Evolutionary conservation across 2,113 vertebrate genomes (phyloP), one percentile per base, ranked within the genome.

Genomic region (Pangasianodon gigas): DNA sequence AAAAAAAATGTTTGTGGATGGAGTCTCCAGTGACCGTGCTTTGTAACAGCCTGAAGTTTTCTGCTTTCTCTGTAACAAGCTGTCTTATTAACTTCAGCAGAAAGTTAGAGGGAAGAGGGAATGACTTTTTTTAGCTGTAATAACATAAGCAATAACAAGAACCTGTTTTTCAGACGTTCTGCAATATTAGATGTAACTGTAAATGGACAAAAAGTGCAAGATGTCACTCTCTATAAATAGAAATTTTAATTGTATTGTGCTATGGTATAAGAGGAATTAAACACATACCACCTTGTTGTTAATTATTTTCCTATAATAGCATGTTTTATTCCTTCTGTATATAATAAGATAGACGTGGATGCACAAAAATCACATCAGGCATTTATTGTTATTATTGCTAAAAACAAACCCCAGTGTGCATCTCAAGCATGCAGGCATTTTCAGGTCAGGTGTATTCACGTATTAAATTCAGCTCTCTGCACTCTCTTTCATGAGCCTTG

Each of bases 401-500:
- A 26, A 84, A 62, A 46, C 2, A 41, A 83, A 83, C 10, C 60
- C 37, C 44, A n/a, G 60, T 51, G 8, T 32, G 11, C 26, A 65
- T 65, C 24, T 4, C 29, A 67, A 71, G 51, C 77, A 26, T 77
- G 13, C 29, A 14, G 13, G 11, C 52, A 62, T 89, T 84, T 75
- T 75, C 52, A 84, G 37, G 77, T 80, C 81, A 83, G 26, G 29
- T 41, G 37, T 37, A 71, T 7, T 67, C 67, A 56, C 51, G 60
- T 67, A 65, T 52, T 87, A 54, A 41, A 67, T 65, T 87, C 19
- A 71, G 44, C 46, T 62, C 69, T 69, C n/a, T 87, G 56, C 41
- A 6, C 7, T 69, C 81, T 32, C 11, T 84, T 89, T 84, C 54
- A 44, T 83, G 29, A 85, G 79, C n/a, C 44, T 92, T 62, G 41